These are phyloP conservation scores for Rhorus exstirpatorius DNA, from an alignment of 2,888 invertebrate species.

Conservation along the genomic window DNA sequence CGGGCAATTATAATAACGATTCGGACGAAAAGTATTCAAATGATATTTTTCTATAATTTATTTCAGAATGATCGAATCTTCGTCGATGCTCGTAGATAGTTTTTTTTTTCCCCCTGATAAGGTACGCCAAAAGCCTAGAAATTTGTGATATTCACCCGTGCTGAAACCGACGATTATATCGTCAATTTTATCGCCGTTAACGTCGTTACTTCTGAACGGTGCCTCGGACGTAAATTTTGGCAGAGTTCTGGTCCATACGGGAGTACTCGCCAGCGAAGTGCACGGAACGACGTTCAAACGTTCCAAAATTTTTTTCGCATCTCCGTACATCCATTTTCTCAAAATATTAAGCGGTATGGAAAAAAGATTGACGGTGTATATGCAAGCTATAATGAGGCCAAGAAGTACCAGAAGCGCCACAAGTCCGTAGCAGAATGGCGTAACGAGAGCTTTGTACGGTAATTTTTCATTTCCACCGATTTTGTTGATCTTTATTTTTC, in stretches of 20 bases:
- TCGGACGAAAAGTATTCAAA: too few relatives aligned
- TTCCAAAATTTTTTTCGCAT: slow-evolving; percentile 71
- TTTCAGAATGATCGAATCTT: too few relatives aligned
- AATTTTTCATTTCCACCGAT: slow-evolving; percentile 87
- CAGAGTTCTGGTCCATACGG: slow-evolving; percentile 90
- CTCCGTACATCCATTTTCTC: slow-evolving; percentile 87
- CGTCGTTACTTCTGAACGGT: slow-evolving; percentile 90
- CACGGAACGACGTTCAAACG: slow-evolving; percentile 87
- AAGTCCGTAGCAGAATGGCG: slow-evolving; percentile 90
- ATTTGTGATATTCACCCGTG: slow-evolving; percentile 89
- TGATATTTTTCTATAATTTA: too few relatives aligned
- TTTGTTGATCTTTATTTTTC: slow-evolving; percentile 87
- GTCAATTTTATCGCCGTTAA: slow-evolving; percentile 90
- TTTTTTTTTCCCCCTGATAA: too few relatives aligned
- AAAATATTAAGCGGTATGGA: slow-evolving; percentile 89
- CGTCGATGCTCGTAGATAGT: too few relatives aligned
- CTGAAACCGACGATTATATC: slow-evolving; percentile 93
- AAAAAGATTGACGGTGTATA: slow-evolving; percentile 89
- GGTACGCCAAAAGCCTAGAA: too few relatives aligned
- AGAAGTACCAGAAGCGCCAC: slow-evolving; percentile 88
- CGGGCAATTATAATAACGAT: too few relatives aligned
- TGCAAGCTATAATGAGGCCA: slow-evolving; percentile 89
- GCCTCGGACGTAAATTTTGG: slow-evolving; percentile 92
- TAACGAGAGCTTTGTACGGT: slow-evolving; percentile 88
- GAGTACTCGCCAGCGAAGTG: slow-evolving; percentile 87